Base-by-base conservation (phyloP, 1,140 invertebrate species). In the Drosophila saltans region DNA sequence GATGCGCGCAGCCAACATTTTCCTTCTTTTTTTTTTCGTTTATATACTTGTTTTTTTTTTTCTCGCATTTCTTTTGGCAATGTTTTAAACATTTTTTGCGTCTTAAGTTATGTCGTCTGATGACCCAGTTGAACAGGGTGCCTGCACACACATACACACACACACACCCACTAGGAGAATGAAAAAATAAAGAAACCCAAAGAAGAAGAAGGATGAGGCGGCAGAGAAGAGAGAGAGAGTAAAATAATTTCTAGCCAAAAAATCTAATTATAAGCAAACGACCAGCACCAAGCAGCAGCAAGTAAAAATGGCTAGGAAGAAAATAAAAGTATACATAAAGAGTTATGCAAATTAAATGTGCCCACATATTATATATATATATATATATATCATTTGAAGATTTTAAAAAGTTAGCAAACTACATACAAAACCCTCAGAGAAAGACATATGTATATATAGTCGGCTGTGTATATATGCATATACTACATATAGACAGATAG, bases 341-440 rank as follows among this genome's bases (percentile, higher is more conserved):
- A 85, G 65, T 71, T 78, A 71, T 72, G 81, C 81, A 85, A 80
- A 84, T 74, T 72, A 71, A 61, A 48, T 58, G 65, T 52, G 5
- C 57, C 28, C 30, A 71, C 41, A 58, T 39, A 56, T 56, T 39
- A 56, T 56, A 76, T 68, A 43, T 64, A 58, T 64, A 52, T 58
- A 7, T 36, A 36, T 36, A 36, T 6, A 36, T 36, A 36, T 36
- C 36, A 57, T 56, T 64, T 71, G 9, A 52, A 52, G 45, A 52
- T 6, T 52, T 16, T 69, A 71, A 77, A 76, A 77, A 75, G 48
- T 63, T 8, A 33, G 64, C 39, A 55, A 67, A 48, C 66, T 67
- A 70, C 69, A 70, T 52, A 74, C 69, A 66, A 40, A 69, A 68
- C 71, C 61, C 57, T 43, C 30, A 28, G 33, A 61, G 39, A 57